phyloP scores from a whole-genome alignment of 2,797 vertebrate genomes.

The Chiroxiphia lanceolata region DNA sequence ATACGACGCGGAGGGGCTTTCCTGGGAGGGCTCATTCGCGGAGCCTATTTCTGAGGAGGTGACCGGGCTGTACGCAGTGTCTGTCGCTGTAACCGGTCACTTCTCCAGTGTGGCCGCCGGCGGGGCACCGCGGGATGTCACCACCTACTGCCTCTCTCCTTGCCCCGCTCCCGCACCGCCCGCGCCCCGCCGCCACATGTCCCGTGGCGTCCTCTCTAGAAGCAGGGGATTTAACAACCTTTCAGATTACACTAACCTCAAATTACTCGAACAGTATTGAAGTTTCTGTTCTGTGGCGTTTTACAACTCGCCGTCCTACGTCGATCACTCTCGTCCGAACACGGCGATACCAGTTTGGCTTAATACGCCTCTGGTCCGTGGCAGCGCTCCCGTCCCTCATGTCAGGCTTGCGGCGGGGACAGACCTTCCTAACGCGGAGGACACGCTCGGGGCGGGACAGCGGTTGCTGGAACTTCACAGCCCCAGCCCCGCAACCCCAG shows the following conservation, averaged over 20 bases:
- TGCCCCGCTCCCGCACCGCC: background rate
- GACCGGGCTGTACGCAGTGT: background rate
- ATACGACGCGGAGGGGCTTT: background rate
- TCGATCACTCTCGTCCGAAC: background rate
- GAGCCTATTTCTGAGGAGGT: background rate
- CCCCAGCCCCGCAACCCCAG: background rate
- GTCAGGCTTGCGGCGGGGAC: background rate
- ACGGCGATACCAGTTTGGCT: fast-evolving
- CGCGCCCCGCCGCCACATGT: too few relatives aligned
- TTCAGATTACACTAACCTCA: background rate
- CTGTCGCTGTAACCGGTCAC: background rate
- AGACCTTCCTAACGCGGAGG: background rate
- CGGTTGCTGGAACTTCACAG: background rate
- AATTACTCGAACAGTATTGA: background rate
- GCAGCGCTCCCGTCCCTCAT: fast-evolving
- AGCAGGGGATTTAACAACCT: background rate
- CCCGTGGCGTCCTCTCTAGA: background rate
- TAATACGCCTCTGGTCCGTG: background rate
- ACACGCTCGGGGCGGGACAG: background rate
- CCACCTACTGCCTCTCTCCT: background rate
- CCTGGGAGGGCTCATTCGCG: background rate
- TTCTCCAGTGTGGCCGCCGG: background rate
- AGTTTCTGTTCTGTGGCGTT: background rate
- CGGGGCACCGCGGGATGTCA: background rate
- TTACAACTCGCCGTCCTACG: background rate